Base-by-base conservation (phyloP, 2,797 vertebrate genomes). In the Cuculus canorus region DNA sequence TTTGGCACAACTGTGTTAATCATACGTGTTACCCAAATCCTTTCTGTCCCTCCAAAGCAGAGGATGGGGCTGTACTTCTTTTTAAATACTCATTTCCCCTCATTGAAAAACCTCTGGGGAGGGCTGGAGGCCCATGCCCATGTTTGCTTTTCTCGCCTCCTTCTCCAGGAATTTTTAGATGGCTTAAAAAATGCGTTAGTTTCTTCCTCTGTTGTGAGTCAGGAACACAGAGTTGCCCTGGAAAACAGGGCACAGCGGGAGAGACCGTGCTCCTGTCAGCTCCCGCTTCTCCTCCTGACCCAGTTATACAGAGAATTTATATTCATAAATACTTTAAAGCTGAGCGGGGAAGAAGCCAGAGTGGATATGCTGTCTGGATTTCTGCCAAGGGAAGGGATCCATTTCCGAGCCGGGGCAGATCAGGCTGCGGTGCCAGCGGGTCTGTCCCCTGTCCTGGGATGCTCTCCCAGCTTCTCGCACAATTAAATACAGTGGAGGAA, bases 321-420 rank as follows among this genome's bases (percentile, higher is more conserved):
- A 85, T 94, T 95, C 94, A 94, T 95, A 93, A 94, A 95, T 85
- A 95, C 88, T 95, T 94, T 63, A 96, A 92, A 95, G 95, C 95
- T 68, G 88, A 87, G 65, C 7, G 0, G 84, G 89, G 92, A 93
- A 80, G 91, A 30, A 93, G 86, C 50, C 48, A 9, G 84, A 7
- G 25, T 86, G 86, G 89, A 86, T 89, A 1, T 56, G 32, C 88
- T 54, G 92, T 35, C 83, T 96, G 96, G 96, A 86, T 79, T 50
- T 27, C 88, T 94, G 96, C 94, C 93, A 93, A 53, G 73, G 84
- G 84, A 92, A 95, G 53, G 92, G 92, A 96, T 95, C 94, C 37
- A 22, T 94, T 91, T 91, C 93, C 1, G 8, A 75, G 79, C 94
- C 8, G 13, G 93, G 91, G 84, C 89, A 90, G 77, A 37, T 7